These are phyloP conservation scores for Agapostemon virescens DNA, from an alignment of 2,888 invertebrate species.

Conservation along the genomic window DNA sequence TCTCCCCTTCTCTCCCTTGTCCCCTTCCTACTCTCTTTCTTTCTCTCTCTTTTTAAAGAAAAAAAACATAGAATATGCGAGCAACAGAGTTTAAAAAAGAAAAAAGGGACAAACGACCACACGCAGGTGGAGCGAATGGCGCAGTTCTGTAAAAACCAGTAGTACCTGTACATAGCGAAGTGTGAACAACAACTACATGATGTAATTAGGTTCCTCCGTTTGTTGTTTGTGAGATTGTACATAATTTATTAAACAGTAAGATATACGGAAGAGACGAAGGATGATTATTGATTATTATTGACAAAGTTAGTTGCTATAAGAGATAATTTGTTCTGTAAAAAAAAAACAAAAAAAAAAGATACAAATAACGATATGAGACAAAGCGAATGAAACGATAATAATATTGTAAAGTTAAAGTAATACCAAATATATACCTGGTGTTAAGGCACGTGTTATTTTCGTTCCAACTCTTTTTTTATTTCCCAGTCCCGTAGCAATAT, in stretches of 20 bases:
- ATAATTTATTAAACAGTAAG: slow-evolving; percentile 80
- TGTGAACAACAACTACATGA: slow-evolving; percentile 78
- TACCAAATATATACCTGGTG: slow-evolving; percentile 80
- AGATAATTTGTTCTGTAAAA: slow-evolving; percentile 77
- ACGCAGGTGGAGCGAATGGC: slow-evolving; percentile 62
- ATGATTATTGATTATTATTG: slow-evolving; percentile 75
- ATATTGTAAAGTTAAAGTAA: slow-evolving; percentile 79
- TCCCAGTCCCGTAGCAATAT: slow-evolving; percentile 12
- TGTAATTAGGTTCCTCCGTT: slow-evolving; percentile 81
- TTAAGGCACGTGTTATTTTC: slow-evolving; percentile 70
- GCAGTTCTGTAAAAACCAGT: slow-evolving; percentile 76
- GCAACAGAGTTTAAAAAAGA: slow-evolving; percentile 47
- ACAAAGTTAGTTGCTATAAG: slow-evolving; percentile 76
- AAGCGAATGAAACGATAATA: slow-evolving; percentile 72
- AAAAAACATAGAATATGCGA: slow-evolving; percentile 59
- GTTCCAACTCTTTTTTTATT: slow-evolving; percentile 23
- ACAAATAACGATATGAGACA: slow-evolving; percentile 31
- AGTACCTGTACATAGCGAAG: slow-evolving; percentile 80
- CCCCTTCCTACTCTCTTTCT: slow-evolving; percentile 3
- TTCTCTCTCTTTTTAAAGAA: slow-evolving; percentile 46
- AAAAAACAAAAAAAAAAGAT: slow-evolving; percentile 74
- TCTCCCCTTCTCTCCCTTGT: slow-evolving; percentile 36
- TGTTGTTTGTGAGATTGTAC: slow-evolving; percentile 81
- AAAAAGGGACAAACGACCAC: slow-evolving; percentile 42
- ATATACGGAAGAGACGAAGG: slow-evolving; percentile 67